phyloP scores from a whole-genome alignment of 2,113 vertebrate species.

The Mormyrus lacerda region DNA sequence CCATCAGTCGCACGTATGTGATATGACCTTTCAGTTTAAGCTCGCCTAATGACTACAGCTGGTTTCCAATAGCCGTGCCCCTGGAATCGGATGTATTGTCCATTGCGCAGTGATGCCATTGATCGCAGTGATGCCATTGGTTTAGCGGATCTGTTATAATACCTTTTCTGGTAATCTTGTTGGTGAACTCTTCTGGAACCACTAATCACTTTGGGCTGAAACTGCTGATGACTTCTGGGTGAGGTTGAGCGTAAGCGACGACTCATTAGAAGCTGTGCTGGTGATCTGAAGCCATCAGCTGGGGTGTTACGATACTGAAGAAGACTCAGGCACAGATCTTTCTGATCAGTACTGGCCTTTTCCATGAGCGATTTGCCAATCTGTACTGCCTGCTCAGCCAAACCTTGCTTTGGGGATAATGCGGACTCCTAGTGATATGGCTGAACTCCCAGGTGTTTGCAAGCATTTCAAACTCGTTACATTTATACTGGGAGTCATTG shows the following conservation, averaged over 20 bases:
- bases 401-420: constrained; percentile 19
- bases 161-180: constrained; percentile 22
- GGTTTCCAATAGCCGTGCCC: too few relatives aligned
- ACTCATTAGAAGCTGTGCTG: constrained; percentile 26
- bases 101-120: too few relatives aligned
- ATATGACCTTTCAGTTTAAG: too few relatives aligned
- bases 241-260: constrained; percentile 9
- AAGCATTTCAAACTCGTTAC: constrained; percentile 14
- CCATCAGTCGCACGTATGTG: too few relatives aligned
- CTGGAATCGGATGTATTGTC: too few relatives aligned
- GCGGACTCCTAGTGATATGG: not conserved
- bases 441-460: constrained; percentile 22
- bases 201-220: constrained; percentile 2
- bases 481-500: constrained; percentile 9
- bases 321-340: constrained; percentile 14
- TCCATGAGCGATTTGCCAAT: constrained; percentile 5
- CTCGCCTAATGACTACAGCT: too few relatives aligned
- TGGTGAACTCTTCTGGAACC: not conserved
- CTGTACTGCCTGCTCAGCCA: constrained; percentile 16
- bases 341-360: constrained; percentile 21
- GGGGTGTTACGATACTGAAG: constrained; percentile 22
- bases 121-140: too few relatives aligned
- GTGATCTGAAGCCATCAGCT: constrained; percentile 18
- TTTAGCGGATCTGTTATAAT: constrained; percentile 10
- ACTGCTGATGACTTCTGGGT: constrained; percentile 23